Percentiles rank a stretch among this genome's conserved stretches.
phyloP scores from a whole-genome alignment of 2,797 vertebrate genomes.

The Brachymystax lenok region DNA sequence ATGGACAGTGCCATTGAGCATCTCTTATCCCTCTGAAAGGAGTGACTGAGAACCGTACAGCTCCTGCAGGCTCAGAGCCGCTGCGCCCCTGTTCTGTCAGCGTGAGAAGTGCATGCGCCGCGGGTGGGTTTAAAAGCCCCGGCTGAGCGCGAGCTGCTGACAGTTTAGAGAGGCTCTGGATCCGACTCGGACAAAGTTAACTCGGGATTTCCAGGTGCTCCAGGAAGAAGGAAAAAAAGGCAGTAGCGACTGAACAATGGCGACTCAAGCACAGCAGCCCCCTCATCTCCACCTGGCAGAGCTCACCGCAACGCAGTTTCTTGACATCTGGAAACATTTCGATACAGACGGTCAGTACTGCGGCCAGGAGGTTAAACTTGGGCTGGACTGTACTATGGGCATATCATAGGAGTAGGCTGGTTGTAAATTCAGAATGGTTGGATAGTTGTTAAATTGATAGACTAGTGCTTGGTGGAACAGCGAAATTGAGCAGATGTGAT shows the following conservation, averaged over 20 bases:
- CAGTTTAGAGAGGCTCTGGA: constrained; percentile 52
- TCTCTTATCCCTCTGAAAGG: neutral
- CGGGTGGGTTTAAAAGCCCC: constrained; percentile 74
- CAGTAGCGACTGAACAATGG: constrained; percentile 71
- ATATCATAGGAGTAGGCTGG: neutral
- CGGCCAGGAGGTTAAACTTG: neutral
- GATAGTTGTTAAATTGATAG: neutral
- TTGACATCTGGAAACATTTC: constrained; percentile 94
- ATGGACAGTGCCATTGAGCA: constrained; percentile 9
- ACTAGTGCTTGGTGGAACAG: neutral
- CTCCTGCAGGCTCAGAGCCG: constrained; percentile 23
- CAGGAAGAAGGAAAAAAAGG: constrained; percentile 28
- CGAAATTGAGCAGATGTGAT: neutral
- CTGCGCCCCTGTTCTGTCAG: constrained; percentile 66
- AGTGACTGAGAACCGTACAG: constrained; percentile 31
- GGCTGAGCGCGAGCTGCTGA: constrained; percentile 52
- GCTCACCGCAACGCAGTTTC: constrained; percentile 91
- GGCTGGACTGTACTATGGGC: neutral
- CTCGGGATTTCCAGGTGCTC: constrained; percentile 36
- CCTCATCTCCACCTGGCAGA: constrained; percentile 89
- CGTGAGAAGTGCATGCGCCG: constrained; percentile 34
- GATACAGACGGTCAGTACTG: constrained; percentile 87
- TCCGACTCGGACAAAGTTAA: constrained; percentile 58
- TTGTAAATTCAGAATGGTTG: neutral
- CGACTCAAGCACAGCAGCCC: constrained; percentile 78